phyloP scores from a whole-genome alignment of 2,113 vertebrate species.

The Melanocharis versteri region DNA sequence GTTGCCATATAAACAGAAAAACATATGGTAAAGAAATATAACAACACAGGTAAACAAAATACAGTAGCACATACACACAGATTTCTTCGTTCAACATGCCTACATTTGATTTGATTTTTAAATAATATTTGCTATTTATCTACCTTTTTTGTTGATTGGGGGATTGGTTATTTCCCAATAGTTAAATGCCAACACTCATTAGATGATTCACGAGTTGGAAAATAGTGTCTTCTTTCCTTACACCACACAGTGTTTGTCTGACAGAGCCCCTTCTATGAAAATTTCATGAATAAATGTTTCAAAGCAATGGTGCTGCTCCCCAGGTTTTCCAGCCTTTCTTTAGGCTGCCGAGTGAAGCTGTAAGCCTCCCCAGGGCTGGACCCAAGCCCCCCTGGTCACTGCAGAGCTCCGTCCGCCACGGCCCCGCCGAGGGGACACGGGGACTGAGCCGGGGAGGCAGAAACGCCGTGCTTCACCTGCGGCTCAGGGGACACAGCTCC shows the following conservation, averaged over 20 bases:
- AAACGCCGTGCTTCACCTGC: background rate
- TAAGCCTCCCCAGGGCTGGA: background rate
- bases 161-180: background rate
- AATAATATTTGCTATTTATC: background rate
- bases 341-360: background rate
- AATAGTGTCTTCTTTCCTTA: background rate
- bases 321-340: background rate
- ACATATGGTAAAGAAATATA: background rate
- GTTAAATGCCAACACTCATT: background rate
- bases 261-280: background rate
- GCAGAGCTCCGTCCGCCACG: background rate
- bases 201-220: background rate
- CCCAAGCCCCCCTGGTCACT: background rate
- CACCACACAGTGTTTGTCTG: background rate
- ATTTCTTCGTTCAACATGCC: background rate
- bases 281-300: conserved; percentile 7
- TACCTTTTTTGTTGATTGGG: background rate
- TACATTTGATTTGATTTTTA: background rate
- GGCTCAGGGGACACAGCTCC: background rate
- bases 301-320: background rate
- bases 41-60: background rate
- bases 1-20: background rate
- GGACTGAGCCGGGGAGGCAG: background rate
- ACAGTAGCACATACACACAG: background rate
- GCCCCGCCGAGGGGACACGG: rapidly evolving